Conservation (phyloP, 2,888 invertebrate species). For the Mylabris sibirica region DNA sequence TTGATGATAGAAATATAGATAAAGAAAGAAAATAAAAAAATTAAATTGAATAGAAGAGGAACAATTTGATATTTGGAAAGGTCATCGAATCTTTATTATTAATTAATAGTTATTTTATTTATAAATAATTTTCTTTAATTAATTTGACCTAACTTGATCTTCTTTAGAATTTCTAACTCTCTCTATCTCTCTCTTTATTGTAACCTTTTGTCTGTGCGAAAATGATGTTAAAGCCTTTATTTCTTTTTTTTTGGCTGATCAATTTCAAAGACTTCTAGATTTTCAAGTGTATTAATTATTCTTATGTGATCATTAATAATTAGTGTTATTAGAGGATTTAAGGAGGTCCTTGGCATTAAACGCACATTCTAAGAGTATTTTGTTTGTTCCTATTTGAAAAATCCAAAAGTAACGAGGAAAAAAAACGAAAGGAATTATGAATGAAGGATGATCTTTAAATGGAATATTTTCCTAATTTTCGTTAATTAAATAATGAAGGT, state of each 20-base stretch:
- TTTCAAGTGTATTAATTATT: too few relatives aligned
- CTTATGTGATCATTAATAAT: neutral
- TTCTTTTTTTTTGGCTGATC: too few relatives aligned
- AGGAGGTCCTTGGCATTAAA: conserved; percentile 6
- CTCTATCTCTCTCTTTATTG: too few relatives aligned
- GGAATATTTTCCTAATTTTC: too few relatives aligned
- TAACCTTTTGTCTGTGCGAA: too few relatives aligned
- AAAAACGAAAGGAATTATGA: too few relatives aligned
- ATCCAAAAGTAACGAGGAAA: too few relatives aligned
- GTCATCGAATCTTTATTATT: conserved; percentile 1
- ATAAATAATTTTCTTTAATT: neutral
- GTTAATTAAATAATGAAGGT: too few relatives aligned
- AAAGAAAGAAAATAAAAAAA: neutral
- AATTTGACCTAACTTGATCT: neutral
- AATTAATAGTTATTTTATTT: neutral
- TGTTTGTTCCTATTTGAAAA: neutral
- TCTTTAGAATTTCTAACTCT: neutral
- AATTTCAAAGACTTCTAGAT: too few relatives aligned
- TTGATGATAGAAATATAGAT: neutral
- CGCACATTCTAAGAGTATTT: neutral
- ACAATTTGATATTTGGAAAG: conserved; percentile 2
- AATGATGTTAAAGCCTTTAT: too few relatives aligned
- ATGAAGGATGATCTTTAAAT: too few relatives aligned
- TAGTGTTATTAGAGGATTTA: neutral
- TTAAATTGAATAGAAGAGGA: neutral